Conservation (phyloP, 2,113 vertebrate species). For the Ammodytes marinus region DNA sequence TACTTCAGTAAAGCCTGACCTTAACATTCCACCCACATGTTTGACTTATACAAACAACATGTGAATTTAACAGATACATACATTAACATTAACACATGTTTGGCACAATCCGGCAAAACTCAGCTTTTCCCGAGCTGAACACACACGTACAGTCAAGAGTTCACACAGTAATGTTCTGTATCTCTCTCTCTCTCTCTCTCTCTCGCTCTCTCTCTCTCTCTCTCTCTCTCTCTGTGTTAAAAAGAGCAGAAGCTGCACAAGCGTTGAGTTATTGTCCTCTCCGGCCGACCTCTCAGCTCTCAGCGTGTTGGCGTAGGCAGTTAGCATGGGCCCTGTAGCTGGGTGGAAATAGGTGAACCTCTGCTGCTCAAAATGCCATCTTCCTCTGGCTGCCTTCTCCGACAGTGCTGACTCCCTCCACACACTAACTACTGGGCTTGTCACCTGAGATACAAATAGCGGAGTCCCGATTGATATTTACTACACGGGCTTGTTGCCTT, state of each 20-base stretch:
- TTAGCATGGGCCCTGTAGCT: constrained; percentile 61
- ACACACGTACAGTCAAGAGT: background rate
- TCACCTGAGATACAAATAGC: constrained; percentile 60
- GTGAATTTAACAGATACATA: constrained; percentile 8
- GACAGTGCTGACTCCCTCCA: constrained; percentile 51
- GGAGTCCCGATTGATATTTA: constrained; percentile 49
- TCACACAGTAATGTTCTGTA: constrained; percentile 14
- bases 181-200: background rate
- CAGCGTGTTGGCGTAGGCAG: constrained; percentile 65
- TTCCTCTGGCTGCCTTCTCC: constrained; percentile 60
- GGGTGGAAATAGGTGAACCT: constrained; percentile 73
- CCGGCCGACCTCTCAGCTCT: constrained; percentile 59
- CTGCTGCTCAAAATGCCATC: constrained; percentile 70
- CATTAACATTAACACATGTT: constrained; percentile 29
- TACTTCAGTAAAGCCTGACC: constrained; percentile 7
- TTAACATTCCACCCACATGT: constrained; percentile 43
- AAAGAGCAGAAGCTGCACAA: constrained; percentile 41
- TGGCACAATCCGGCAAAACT: background rate
- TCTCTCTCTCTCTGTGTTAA: constrained; percentile 16
- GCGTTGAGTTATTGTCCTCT: constrained; percentile 68
- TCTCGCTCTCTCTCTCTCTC: constrained; percentile 20
- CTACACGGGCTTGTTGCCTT: constrained; percentile 33
- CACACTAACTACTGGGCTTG: constrained; percentile 59
- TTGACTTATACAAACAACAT: constrained; percentile 28
- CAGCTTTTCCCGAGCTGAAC: constrained; percentile 22